Evolutionary conservation across 2,113 vertebrate genomes (phyloP), one percentile per base, ranked within the genome.

Genomic region (Clinocottus analis): DNA sequence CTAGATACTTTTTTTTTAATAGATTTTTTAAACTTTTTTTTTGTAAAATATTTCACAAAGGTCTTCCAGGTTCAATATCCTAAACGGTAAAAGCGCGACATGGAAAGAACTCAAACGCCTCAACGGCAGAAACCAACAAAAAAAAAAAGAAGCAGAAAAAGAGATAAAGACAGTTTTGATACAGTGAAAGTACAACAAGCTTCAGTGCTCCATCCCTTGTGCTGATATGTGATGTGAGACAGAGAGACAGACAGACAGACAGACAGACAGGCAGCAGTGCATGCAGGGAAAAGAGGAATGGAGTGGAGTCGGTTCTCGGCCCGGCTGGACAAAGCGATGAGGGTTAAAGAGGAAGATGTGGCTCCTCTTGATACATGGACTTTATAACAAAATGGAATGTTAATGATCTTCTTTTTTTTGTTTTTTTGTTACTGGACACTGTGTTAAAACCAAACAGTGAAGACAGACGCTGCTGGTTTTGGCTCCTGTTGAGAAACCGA

Each of bases 1-100:
- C 95, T 96, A 94, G 93, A 96, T 95, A 95, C 93, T 93, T 75
- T 64, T 17, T 37, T 5, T 13, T 23, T 21, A n/a, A n/a, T n/a
- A 17, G 16, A n/a, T 56, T 27, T 25, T 25, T 23, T n/a, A n/a
- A 5, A 12, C 23, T 90, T 89, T 69, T 80, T 79, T 90, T 92
- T 33, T 33, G 85, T 96, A 93, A 94, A 95, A 95, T 94, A 95
- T 95, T 92, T 93, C 93, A 95, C 65, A 55, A 23, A 95, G 92
- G 92, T 87, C 93, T 93, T 94, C 93, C 93, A 88, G 88, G 91
- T 94, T 93, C 93, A 91, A 86, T 91, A 93, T 95, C 93, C 93
- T 89, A 90, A 88, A 43, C 87, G 79, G 81, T 94, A 94, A 95
- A 96, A 96, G 90, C 94, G 96, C 93, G 90, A 95, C 79, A 94